A percentile compares a stretch with the other conserved stretches of the same genome.
These are phyloP conservation scores for Menidia beryllina DNA, from an alignment of 2,113 vertebrate genomes.

Conservation along the genomic window DNA sequence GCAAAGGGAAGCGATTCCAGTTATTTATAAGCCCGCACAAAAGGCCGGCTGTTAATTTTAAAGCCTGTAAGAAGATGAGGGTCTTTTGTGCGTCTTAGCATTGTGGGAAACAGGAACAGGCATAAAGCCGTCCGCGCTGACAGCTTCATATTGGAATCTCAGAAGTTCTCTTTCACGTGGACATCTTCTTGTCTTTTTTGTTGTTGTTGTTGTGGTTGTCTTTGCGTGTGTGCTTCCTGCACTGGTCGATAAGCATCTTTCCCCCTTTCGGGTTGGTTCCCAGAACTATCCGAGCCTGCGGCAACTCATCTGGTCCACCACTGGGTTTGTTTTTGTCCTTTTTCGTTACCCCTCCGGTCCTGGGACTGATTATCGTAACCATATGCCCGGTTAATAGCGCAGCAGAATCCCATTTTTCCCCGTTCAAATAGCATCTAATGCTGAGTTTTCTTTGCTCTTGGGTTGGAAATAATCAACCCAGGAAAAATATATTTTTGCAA, in stretches of 20 bases:
- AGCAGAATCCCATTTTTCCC: conserved; percentile 59
- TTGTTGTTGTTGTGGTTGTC: conserved; percentile 8
- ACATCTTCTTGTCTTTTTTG: conserved; percentile 20
- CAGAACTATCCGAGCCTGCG: conserved; percentile 62
- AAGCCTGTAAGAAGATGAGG: conserved; percentile 68
- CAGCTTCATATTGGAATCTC: conserved; percentile 37
- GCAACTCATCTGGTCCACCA: conserved; percentile 71
- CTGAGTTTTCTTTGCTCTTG: conserved; percentile 53
- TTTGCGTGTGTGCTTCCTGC: conserved; percentile 3
- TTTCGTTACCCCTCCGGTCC: conserved; percentile 79
- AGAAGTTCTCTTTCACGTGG: conserved; percentile 34
- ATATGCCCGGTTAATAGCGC: conserved; percentile 76
- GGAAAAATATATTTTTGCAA: conserved; percentile 28
- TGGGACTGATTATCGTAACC: conserved; percentile 83
- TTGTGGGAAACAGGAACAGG: conserved; percentile 61
- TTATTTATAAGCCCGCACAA: conserved; percentile 62
- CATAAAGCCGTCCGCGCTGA: conserved; percentile 48
- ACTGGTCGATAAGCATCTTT: conserved; percentile 67
- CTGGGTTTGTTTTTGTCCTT: conserved; percentile 78
- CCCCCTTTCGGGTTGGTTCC: conserved; percentile 49
- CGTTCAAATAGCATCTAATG: conserved; percentile 73
- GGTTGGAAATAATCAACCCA: conserved; percentile 51
- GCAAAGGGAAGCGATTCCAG: conserved; percentile 33
- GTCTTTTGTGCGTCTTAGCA: conserved; percentile 59
- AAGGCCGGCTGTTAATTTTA: conserved; percentile 57